Evolutionary conservation across 2,113 vertebrate genomes (phyloP), one percentile per base, ranked within the genome.

Genomic region (Takifugu flavidus): DNA sequence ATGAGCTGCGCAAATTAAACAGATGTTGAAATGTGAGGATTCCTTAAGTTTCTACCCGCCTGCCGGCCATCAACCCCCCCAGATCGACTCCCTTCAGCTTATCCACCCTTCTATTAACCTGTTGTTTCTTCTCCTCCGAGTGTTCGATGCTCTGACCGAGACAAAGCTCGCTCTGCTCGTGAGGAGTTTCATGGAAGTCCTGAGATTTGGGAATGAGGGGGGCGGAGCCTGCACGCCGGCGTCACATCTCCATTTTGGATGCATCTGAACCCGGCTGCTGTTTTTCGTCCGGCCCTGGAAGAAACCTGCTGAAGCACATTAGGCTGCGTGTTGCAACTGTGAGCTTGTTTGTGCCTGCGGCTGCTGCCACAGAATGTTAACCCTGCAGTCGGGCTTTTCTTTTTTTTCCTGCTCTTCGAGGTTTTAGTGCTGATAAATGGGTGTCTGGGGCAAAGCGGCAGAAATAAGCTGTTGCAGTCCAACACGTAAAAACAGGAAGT

Each of bases 341-440:
- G 69, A 68, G 72, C 86, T 56, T 81, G 79, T 86, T 77, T 74
- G 68, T 72, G 85, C 82, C 74, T 70, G 77, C 7, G 65, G 78
- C 49, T 1, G 44, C 15, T 59, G 44, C 59, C 56, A 29, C 74
- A 83, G 67, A 82, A 75, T 63, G 62, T 74, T 52, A 31, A 60
- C 46, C 75, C 61, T 42, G 69, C 72, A 63, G 67, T 39, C 60
- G 61, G 56, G 3, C 25, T 80, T 66, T 64, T 26, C 29, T 62
- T 78, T 62, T 52, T 69, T 68, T 68, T 72, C 31, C 63, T 11
- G 2, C 10, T 62, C 56, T 60, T 59, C 26, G 59, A 77, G 62
- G 13, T 77, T 80, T 80, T 34, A 65, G 70, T 59, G 15, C 67
- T 53, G 39, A 72, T 68, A 46, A 63, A 67, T 60, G 27, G 20